Conservation (phyloP, 2,797 vertebrate genomes). For the Babyrousa celebensis region DNA sequence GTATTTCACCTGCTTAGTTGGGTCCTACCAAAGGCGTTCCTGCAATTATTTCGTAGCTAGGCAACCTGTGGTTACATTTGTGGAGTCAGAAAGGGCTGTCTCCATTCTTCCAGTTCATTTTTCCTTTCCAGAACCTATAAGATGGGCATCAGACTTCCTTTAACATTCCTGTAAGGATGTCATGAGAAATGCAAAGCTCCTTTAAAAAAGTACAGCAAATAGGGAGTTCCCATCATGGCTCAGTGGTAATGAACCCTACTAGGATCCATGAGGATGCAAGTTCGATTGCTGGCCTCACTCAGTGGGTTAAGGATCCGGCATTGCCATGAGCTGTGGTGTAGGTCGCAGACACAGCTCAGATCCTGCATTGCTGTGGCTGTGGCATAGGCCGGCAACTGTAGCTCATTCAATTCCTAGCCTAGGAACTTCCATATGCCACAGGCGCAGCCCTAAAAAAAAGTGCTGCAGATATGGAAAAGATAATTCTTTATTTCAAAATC, state of each 20-base stretch:
- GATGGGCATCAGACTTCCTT: background rate
- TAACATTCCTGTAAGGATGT: background rate
- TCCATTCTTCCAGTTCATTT: background rate
- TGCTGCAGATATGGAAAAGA: background rate
- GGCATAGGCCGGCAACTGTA: no score
- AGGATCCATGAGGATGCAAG: no score
- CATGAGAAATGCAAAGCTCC: constrained; percentile 10
- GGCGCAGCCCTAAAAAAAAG: background rate
- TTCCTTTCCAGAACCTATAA: background rate
- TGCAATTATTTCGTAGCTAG: background rate
- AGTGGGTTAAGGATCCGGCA: no score
- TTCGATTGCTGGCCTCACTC: no score
- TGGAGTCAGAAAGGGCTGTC: background rate
- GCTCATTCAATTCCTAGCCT: no score
- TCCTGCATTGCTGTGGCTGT: no score
- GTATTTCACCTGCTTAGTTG: background rate
- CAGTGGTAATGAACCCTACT: no score
- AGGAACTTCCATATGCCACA: no score
- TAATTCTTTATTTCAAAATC: constrained; percentile 16
- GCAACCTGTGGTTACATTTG: background rate
- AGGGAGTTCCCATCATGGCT: background rate
- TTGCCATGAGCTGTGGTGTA: no score
- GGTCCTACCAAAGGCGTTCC: background rate
- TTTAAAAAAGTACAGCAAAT: constrained; percentile 28
- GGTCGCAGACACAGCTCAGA: no score